Base-by-base conservation (phyloP, 2,888 invertebrate genomes). In the Drosophila meridionalis region DNA sequence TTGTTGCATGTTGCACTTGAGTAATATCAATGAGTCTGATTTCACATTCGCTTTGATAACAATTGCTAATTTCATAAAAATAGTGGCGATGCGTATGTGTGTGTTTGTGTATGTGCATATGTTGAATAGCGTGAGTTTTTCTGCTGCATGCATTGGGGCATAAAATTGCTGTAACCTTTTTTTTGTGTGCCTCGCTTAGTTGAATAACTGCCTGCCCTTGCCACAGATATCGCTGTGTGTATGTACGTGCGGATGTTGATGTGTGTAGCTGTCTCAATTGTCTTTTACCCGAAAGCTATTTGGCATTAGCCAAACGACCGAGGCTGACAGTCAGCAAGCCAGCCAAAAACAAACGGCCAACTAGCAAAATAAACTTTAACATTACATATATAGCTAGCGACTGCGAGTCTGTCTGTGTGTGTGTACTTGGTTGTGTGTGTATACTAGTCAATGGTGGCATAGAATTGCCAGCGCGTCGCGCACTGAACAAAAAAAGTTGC, bases 111-210 rank as follows among this genome's bases (percentile, higher is more conserved):
- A 12, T 40, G 43, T 45, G 45, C 48, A 28, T 62, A 12, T 40
- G 43, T 28, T 52, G 52, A 42, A 38, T 52, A 12, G n/a, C 14
- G 64, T 14, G 47, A 52, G 58, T 60, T 64, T 68, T 58, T 14
- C 62, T 69, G 68, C 73, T 74, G 75, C 62, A 73, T 73, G 72
- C 77, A 77, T 50, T 78, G 62, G 71, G 72, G 78, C 87, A 88
- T 88, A 69, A 79, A 89, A 88, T 80, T 84, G 73, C 59, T 78
- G 83, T 76, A 89, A 85, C 87, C 81, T 87, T 82, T 84, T 75
- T 83, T 74, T 34, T 60, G 9, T 48, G 45, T 26, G 47, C 36
- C 28, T 40, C 59, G 72, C 69, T 67, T 64, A 69, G 65, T 73
- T 70, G 72, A 74, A 64, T 83, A 71, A 63, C 56, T 73, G 71